Evolutionary conservation across 1,140 invertebrate genomes (phyloP), one percentile per base, ranked within the genome.

Genomic region (Anastrepha ludens): DNA sequence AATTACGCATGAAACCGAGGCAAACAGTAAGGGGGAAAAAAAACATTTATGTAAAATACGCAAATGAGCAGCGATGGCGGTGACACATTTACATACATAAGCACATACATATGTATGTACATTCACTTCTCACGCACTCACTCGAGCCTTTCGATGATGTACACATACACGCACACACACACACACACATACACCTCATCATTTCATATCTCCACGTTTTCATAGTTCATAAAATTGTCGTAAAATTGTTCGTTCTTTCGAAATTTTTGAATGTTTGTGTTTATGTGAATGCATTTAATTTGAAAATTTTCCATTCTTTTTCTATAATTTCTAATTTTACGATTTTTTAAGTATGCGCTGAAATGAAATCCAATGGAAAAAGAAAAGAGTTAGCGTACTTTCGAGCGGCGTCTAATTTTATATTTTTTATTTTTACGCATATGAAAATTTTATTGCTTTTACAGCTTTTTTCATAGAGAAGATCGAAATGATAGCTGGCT

Each of bases 161-260:
- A 55, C 50, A 11, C 50, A 55, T 2, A 8, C 11, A 55, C 6
- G n/a, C n/a, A n/a, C 11, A 55, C 50, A 11, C 50, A 55, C 50
- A 8, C 11, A 55, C 6, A 55, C 11, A 3, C 11, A 2, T 44
- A 62, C 11, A 62, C 15, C 4, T 62, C 60, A 44, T 8, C 44
- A 62, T 62, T 74, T 74, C 67, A 74, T 74, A 1, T 44, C 44
- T 44, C 13, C 67, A 74, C 41, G 41, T 74, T 74, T 74, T 74
- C 67, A 74, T 47, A 17, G 67, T 47, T 47, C 67, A 74, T 74
- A 74, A 74, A 74, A 74, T 74, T 70, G 9, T 47, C 67, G 67
- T 70, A 70, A 44, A 70, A 70, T 9, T 70, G 0, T n/a, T 74
- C 39, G 17, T 74, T 74, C 67, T 6, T 17, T 62, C 15, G 4